These are phyloP conservation scores for Strigamia transsilvanica DNA, from an alignment of 2,888 invertebrate species.

Conservation along the genomic window DNA sequence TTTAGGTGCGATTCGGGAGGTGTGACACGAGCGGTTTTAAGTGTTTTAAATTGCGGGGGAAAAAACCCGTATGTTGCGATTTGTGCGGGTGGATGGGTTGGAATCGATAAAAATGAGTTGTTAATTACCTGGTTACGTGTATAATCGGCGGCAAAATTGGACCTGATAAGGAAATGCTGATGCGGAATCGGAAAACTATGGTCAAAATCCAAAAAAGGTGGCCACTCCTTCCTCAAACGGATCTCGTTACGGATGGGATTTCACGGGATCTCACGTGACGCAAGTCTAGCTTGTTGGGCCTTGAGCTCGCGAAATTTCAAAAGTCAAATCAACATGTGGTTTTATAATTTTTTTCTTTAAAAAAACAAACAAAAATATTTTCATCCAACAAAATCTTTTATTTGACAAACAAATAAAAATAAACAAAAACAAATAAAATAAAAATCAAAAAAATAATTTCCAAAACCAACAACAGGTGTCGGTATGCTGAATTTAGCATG, in stretches of 20 bases:
- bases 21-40: no score
- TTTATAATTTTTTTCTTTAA: no score
- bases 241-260: not conserved
- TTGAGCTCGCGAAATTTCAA: not conserved
- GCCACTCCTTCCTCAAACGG: conserved; percentile 2
- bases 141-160: not conserved
- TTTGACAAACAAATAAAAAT: not conserved
- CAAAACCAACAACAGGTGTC: not conserved
- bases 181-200: not conserved
- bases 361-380: conserved; percentile 6
- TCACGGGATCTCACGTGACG: not conserved
- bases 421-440: not conserved
- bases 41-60: no score
- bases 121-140: not conserved
- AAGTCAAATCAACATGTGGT: not conserved
- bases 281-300: no score
- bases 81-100: not conserved
- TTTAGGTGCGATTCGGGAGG: not conserved
- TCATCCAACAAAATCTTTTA: not conserved
- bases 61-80: not conserved
- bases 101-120: not conserved
- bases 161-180: not conserved
- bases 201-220: conserved; percentile 6
- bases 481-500: no score
- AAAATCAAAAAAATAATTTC: not conserved